Percentiles rank a stretch among this genome's conserved stretches.
Evolutionary conservation across 2,797 vertebrate species (phyloP).

Genomic region (Malacoctenus gilli): DNA sequence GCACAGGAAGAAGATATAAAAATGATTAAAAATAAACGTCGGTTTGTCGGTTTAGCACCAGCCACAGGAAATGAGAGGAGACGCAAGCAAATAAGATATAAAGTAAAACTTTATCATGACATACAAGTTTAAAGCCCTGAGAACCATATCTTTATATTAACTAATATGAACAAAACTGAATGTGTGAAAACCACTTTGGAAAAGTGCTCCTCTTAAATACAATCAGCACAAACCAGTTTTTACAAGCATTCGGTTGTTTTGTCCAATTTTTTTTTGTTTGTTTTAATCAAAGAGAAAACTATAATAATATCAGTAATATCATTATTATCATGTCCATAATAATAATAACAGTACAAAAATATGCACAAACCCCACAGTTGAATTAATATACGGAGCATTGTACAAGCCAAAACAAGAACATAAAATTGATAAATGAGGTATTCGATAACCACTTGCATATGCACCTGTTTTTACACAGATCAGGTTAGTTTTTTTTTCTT

Average conservation of each 20-base stretch:
- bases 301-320: conserved; percentile 82
- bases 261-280: conserved; percentile 73
- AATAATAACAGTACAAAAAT: conserved; percentile 84
- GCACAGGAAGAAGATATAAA: too few relatives aligned
- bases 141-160: conserved; percentile 86
- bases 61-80: conserved; percentile 15
- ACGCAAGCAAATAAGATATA: conserved; percentile 74
- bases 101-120: conserved; percentile 87
- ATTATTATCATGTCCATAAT: conserved; percentile 79
- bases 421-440: conserved; percentile 84
- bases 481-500: conserved; percentile 68
- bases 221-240: conserved; percentile 86
- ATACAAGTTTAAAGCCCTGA: conserved; percentile 86
- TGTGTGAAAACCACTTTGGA: conserved; percentile 82
- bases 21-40: too few relatives aligned
- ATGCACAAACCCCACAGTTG: conserved; percentile 83
- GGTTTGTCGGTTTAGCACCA: too few relatives aligned
- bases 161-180: conserved; percentile 85
- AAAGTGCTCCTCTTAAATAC: conserved; percentile 86
- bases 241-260: conserved; percentile 80
- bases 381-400: conserved; percentile 82
- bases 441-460: conserved; percentile 83
- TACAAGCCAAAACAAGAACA: conserved; percentile 79
- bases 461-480: conserved; percentile 79
- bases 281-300: conserved; percentile 80